Conservation (phyloP, 2,888 invertebrate genomes). For the Apodemia duryi region DNA sequence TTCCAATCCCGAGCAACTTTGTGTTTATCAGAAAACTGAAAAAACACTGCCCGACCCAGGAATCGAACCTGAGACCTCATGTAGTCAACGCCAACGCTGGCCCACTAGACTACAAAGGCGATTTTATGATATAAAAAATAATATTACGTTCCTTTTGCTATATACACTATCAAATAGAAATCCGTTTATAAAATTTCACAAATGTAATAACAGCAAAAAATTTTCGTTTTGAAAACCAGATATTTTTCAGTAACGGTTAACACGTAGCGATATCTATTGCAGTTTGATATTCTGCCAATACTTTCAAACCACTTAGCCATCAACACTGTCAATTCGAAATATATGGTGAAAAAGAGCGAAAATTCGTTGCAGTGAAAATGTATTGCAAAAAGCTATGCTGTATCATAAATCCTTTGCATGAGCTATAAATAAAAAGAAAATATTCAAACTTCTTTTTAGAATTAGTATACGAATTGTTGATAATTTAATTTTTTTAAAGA, state of each 20-base stretch:
- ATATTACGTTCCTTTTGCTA: too few species aligned
- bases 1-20: too few species aligned
- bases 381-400: conserved; percentile 2
- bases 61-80: too few species aligned
- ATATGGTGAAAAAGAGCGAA: conserved; percentile 1
- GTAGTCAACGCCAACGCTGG: too few species aligned
- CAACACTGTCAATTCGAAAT: conserved; percentile 1
- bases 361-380: conserved; percentile 2
- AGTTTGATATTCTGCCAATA: conserved; percentile 11
- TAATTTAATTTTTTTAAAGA: too few species aligned
- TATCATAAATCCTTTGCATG: not conserved
- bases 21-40: too few species aligned
- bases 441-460: not conserved
- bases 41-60: too few species aligned
- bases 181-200: too few species aligned
- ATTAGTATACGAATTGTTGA: not conserved
- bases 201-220: too few species aligned
- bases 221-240: not conserved
- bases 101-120: too few species aligned
- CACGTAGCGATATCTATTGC: not conserved
- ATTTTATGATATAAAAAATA: too few species aligned
- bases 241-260: not conserved
- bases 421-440: not conserved
- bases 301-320: conserved; percentile 10
- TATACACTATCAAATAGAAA: too few species aligned